Conservation (phyloP, 2,888 invertebrate genomes). For the Dryocosmus kuriphilus region DNA sequence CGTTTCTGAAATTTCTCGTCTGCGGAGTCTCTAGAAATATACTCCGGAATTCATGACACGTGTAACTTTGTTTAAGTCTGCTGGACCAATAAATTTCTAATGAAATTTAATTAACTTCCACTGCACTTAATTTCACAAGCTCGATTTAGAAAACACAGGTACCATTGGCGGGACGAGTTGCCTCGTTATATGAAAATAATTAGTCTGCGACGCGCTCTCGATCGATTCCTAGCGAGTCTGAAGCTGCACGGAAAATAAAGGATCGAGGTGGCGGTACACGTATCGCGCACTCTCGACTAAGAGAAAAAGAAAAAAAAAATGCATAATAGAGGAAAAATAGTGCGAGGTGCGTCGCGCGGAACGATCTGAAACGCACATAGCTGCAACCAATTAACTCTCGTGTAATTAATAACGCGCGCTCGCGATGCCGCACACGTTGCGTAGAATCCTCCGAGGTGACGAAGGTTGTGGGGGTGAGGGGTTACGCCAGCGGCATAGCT, state of each 20-base stretch:
- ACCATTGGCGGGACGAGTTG: background rate
- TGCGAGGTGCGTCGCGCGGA: conserved; percentile 55
- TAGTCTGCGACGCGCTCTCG: conserved; percentile 45
- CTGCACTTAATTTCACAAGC: background rate
- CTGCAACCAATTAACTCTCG: conserved; percentile 61
- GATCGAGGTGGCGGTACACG: conserved; percentile 1
- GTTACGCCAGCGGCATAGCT: conserved; percentile 3
- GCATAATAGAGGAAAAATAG: conserved; percentile 7
- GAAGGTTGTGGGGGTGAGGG: conserved; percentile 41
- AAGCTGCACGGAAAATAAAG: conserved; percentile 2
- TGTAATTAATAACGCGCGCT: conserved; percentile 64
- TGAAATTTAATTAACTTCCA: background rate
- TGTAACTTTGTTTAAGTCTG: background rate
- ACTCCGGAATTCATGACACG: background rate
- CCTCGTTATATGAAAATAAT: conserved; percentile 50
- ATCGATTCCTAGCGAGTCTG: conserved; percentile 9
- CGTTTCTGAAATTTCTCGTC: background rate
- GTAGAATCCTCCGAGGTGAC: conserved; percentile 18
- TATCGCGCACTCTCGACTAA: background rate
- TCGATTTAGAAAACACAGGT: conserved; percentile 2
- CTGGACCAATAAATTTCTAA: background rate
- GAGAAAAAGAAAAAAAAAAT: background rate
- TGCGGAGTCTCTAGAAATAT: background rate
- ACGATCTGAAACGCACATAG: conserved; percentile 45
- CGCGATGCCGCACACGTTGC: conserved; percentile 49